Evolutionary conservation across 1,140 invertebrate species (phyloP), one percentile per base, ranked within the genome.

Genomic region (Drosophila punjabiensis): DNA sequence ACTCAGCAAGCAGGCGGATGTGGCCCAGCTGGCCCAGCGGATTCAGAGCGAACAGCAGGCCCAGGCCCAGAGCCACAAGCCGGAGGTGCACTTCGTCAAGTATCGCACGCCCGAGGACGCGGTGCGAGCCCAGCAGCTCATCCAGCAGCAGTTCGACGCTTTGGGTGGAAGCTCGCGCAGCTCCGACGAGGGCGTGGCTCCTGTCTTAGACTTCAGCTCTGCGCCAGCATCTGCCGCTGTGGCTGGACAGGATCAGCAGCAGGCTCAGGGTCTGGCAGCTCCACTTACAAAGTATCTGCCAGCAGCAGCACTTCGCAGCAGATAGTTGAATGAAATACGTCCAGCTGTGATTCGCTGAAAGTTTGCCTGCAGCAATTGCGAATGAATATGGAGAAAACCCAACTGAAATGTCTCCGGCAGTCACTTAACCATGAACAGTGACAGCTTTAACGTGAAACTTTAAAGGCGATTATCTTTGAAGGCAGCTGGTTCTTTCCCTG

Each of bases 61-160:
- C 7, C 79, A 81, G 56, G 67, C 47, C 18, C 56, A 73, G 18
- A 50, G 50, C 6, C 81, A 81, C 39, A 91, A 91, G 63, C 88
- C 88, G 4, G 88, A 91, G 79, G 88, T 91, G 70, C 88, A 91
- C 39, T 91, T 91, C 13, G 88, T 91, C 53, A 91, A 91, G 59
- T 91, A 91, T 48, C 88, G 88, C 65, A 91, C 88, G 0, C 68
- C 83, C n/a, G 88, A 91, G 52, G 88, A 91, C 16, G 88, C 88
- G n/a, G 65, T 84, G 47, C 75, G 87, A 7, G 88, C 88, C 14
- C 88, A 91, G 63, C 83, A 91, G 41, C 63, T 83, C 10, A 91
- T 91, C 39, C 88, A 91, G 71, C 78, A 91, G 32, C 88, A 91
- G 55, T 91, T 91, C 30, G 73, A 91, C 56, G 64, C 84, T 7